Percentiles rank a stretch among this genome's conserved stretches.
Conservation (phyloP, 1,140 invertebrate species). For the Brachionus calyciflorus region DNA sequence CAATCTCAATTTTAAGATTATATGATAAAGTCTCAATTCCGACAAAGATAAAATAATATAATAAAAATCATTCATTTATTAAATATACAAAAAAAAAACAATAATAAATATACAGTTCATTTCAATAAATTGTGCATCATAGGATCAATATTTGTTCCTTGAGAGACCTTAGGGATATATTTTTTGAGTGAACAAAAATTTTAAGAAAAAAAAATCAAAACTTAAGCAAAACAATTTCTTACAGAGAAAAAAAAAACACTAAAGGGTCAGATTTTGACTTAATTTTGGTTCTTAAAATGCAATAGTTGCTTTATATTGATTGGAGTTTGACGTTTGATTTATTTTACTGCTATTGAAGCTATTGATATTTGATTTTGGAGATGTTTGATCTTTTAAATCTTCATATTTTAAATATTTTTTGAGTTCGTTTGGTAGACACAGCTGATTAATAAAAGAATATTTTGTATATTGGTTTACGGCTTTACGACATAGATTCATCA, state of each 20-base stretch:
- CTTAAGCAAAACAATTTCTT: neutral
- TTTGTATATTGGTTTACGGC: constrained; percentile 25
- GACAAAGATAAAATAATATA: too few species aligned
- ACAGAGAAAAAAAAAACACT: neutral
- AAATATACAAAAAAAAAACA: too few species aligned
- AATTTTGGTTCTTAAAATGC: constrained; percentile 26
- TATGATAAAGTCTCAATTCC: too few species aligned
- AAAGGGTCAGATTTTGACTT: neutral
- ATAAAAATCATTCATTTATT: too few species aligned
- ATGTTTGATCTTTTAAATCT: constrained; percentile 9
- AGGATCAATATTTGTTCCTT: too few species aligned
- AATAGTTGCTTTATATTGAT: constrained; percentile 2
- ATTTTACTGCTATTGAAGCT: neutral
- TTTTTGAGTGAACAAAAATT: too few species aligned
- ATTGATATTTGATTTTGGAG: constrained; percentile 3
- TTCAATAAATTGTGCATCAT: too few species aligned
- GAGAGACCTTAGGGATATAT: too few species aligned
- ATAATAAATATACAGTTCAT: too few species aligned
- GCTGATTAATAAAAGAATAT: neutral
- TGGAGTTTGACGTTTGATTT: neutral
- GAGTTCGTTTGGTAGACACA: constrained; percentile 33
- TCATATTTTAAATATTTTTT: constrained; percentile 36
- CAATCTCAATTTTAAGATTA: too few species aligned
- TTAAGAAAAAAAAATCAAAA: too few species aligned
- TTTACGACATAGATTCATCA: constrained; percentile 19